Percentiles rank a stretch among this genome's conserved stretches.
Evolutionary conservation across 2,797 vertebrate genomes (phyloP).

Genomic region (Lates japonicus): DNA sequence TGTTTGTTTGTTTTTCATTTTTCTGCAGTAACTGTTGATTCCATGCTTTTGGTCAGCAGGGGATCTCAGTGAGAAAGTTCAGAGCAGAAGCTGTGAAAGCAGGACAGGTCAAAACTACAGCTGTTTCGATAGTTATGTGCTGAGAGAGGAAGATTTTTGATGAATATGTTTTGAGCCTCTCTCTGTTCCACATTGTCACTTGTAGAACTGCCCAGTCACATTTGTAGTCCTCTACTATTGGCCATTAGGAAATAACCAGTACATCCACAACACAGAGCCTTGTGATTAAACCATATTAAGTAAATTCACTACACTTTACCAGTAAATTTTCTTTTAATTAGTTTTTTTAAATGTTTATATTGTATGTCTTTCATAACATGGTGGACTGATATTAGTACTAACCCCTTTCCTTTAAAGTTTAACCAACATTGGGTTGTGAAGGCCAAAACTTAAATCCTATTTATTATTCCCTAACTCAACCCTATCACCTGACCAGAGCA

Average conservation of each 20-base stretch:
- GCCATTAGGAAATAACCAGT: constrained; percentile 11
- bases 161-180: constrained; percentile 26
- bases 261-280: not conserved
- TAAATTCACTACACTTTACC: not conserved
- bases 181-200: not conserved
- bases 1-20: constrained; percentile 24
- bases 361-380: too few relatives aligned
- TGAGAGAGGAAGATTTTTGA: not conserved
- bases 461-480: too few relatives aligned
- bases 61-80: constrained; percentile 30
- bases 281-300: not conserved
- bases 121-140: not conserved
- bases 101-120: constrained; percentile 8
- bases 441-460: too few relatives aligned
- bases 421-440: too few relatives aligned
- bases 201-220: constrained; percentile 17
- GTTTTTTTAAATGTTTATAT: too few relatives aligned
- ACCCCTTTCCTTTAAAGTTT: too few relatives aligned
- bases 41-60: constrained; percentile 21
- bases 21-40: constrained; percentile 40
- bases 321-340: too few relatives aligned
- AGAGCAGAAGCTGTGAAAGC: constrained; percentile 23
- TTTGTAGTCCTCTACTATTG: not conserved
- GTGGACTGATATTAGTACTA: too few relatives aligned
- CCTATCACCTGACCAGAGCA: too few relatives aligned